Conservation (phyloP, 2,113 vertebrate species). For the Dinomys branickii region DNA sequence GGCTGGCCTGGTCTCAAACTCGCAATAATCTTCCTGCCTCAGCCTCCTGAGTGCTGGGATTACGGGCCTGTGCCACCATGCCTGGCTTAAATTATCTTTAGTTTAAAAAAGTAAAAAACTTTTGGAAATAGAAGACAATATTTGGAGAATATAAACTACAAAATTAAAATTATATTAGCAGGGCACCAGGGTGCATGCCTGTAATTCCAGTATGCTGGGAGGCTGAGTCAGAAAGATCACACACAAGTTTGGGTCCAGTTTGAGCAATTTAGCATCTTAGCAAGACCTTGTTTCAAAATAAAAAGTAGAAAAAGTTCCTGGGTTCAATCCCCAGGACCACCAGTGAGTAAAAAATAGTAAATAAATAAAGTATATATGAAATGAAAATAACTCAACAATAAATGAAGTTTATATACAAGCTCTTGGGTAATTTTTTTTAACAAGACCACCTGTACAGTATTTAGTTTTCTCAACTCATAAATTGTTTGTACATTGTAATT, state of each 20-base stretch:
- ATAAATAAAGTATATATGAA: not conserved
- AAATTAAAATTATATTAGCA: not conserved
- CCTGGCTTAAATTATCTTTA: not conserved
- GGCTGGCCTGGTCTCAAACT: too few relatives aligned
- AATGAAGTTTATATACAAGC: not conserved
- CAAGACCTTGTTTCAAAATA: not conserved
- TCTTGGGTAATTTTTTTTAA: not conserved
- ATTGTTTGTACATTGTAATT: not conserved
- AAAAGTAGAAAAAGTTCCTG: not conserved
- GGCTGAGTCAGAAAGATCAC: not conserved
- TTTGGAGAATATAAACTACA: slow-evolving; percentile 37
- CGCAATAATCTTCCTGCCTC: too few relatives aligned
- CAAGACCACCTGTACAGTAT: not conserved
- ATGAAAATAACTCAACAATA: slow-evolving; percentile 21
- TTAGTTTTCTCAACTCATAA: not conserved
- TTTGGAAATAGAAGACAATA: not conserved
- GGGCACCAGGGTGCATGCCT: not conserved
- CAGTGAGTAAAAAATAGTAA: not conserved
- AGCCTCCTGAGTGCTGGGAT: too few relatives aligned
- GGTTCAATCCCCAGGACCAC: not conserved
- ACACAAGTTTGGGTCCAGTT: not conserved
- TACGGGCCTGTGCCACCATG: too few relatives aligned
- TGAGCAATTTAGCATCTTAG: not conserved
- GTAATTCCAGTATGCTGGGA: not conserved
- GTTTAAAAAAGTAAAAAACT: slow-evolving; percentile 4